Evolutionary conservation across 2,888 invertebrate species (phyloP).

Genomic region (Lissonota sp.): DNA sequence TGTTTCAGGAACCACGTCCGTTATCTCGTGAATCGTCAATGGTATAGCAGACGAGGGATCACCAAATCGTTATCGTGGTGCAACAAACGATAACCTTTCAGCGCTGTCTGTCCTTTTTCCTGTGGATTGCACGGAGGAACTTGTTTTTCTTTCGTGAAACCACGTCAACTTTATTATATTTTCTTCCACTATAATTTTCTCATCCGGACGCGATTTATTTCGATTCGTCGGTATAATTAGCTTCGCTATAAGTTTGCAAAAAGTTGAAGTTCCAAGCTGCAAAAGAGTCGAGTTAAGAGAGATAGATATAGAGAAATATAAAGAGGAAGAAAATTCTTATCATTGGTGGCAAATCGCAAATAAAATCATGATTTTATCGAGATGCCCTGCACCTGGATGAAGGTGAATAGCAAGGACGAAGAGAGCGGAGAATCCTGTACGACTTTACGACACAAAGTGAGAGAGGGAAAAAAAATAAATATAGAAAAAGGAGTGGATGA

Average conservation of each 20-base stretch:
- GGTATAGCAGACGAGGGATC: background rate
- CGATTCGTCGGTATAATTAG: conserved; percentile 47
- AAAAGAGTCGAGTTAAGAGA: conserved; percentile 9
- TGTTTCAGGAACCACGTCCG: conserved; percentile 53
- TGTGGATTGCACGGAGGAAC: background rate
- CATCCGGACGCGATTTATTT: background rate
- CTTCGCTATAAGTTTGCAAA: conserved; percentile 54
- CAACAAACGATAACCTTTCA: conserved; percentile 26
- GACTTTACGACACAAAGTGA: conserved; percentile 35
- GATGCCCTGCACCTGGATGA: conserved; percentile 55
- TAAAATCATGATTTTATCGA: conserved; percentile 42
- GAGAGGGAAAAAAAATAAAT: conserved; percentile 18
- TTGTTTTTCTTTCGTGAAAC: background rate
- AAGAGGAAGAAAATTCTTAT: background rate
- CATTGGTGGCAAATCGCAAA: conserved; percentile 23
- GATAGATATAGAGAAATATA: background rate
- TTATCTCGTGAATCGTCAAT: conserved; percentile 10
- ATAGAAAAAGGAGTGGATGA: background rate
- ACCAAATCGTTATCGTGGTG: conserved; percentile 38
- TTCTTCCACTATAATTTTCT: conserved; percentile 12
- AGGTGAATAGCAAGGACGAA: conserved; percentile 29
- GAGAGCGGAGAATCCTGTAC: conserved; percentile 19
- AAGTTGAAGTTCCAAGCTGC: conserved; percentile 28
- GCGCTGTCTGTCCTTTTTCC: background rate
- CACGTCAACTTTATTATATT: too few relatives aligned